A percentile compares a stretch with the other conserved stretches of the same genome.
Conservation (phyloP, 1,140 invertebrate species). For the Contarinia nasturtii region DNA sequence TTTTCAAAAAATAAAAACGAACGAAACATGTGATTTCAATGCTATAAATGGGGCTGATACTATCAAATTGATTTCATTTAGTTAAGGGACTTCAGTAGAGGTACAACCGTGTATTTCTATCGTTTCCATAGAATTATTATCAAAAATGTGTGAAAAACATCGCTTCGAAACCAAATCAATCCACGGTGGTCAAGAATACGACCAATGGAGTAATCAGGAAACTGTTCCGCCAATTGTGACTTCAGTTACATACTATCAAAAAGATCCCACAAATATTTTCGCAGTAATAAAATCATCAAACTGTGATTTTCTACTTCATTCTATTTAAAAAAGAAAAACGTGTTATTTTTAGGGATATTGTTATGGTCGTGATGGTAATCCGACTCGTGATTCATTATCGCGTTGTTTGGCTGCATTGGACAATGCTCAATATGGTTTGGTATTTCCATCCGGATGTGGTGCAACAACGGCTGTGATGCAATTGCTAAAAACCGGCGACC, state of each 20-base stretch:
- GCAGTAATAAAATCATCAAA: neutral
- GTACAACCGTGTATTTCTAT: no score
- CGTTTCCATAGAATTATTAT: no score
- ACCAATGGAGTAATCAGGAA: constrained; percentile 49
- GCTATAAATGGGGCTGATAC: no score
- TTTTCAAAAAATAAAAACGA: neutral
- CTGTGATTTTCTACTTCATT: no score
- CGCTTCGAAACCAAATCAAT: constrained; percentile 52
- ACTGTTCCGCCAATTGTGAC: constrained; percentile 80
- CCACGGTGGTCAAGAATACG: constrained; percentile 74
- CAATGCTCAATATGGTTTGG: constrained; percentile 57
- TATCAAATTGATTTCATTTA: no score
- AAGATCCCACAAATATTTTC: constrained; percentile 37
- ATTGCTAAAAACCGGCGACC: constrained; percentile 63
- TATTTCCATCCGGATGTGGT: constrained; percentile 74
- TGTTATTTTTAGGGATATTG: constrained; percentile 24
- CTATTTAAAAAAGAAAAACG: neutral
- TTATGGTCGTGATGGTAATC: constrained; percentile 85
- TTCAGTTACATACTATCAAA: constrained; percentile 88
- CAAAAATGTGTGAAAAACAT: neutral
- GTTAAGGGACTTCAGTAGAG: no score
- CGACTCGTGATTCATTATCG: constrained; percentile 70
- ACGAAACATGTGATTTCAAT: no score
- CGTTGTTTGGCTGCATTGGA: constrained; percentile 73
- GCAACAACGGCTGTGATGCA: constrained; percentile 50